Evolutionary conservation across 2,888 invertebrate genomes (phyloP), one percentile per base, ranked within the genome.

Genomic region (Hypena proboscidalis): DNA sequence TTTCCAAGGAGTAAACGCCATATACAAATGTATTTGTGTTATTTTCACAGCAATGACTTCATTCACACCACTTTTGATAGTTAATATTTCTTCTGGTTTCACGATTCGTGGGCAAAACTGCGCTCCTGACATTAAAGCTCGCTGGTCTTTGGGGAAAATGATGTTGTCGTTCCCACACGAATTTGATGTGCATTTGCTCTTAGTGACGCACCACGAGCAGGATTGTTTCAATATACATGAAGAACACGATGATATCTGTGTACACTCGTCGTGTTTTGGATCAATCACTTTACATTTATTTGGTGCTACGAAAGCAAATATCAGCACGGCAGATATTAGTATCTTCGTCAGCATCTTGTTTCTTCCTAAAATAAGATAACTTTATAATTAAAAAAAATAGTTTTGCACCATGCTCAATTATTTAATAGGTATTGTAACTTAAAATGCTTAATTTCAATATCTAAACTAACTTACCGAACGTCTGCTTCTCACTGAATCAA

Each of bases 1-100:
- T 64, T 82, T 84, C 83, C 86, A 86, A 5, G 80, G 75, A n/a
- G 85, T 85, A 32, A 83, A 86, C 1, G 82, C 81, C 86, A 86
- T 87, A 37, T 84, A 85, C 29, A 85, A 62, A 58, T 86, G 80
- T 60, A 86, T 79, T 64, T 86, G 85, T 11, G 84, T 83, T 55
- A 86, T 74, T 69, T 80, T 84, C 44, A 84, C 77, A 36, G 56
- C 61, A 30, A 84, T 58, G 13, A 62, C 62, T 35, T 76, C 64
- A 40, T 70, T 75, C 32, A 65, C 63, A 6, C 86, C 85, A 47
- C 77, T 85, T 65, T 74, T 74, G 40, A 80, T 54, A 21, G 67
- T 68, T 22, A 72, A 39, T 37, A 64, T 59, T 40, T 68, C 61
- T 58, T 78, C 70, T 33, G 77, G 51, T 41, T 72, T 58, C 26